Evolutionary conservation across 2,113 vertebrate genomes (phyloP).

Genomic region (Catharus minimus): DNA sequence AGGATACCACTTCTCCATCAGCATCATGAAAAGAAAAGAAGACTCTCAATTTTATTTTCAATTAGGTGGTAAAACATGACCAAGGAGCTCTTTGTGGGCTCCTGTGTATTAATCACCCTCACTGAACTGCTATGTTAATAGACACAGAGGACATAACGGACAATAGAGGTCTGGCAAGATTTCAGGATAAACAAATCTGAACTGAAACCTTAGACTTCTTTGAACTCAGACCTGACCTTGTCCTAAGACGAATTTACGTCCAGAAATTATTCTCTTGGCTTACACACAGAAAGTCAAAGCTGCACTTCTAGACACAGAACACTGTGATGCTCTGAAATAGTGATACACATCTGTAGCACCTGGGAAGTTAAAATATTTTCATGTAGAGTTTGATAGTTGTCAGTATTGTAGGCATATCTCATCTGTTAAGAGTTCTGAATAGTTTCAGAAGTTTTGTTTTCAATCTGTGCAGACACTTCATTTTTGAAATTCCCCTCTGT

Average conservation of each 20-base stretch:
- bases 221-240: slow-evolving; percentile 20
- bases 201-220: slow-evolving; percentile 10
- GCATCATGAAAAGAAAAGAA: neutral
- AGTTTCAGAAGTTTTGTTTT: slow-evolving; percentile 27
- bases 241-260: neutral
- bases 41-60: neutral
- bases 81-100: neutral
- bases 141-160: neutral
- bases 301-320: neutral
- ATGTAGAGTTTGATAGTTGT: neutral
- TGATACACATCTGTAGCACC: neutral
- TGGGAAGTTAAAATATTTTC: slow-evolving; percentile 5
- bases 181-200: slow-evolving; percentile 26
- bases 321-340: neutral
- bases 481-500: slow-evolving; percentile 25
- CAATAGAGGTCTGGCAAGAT: slow-evolving; percentile 1
- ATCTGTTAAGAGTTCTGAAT: neutral
- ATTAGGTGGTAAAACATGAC: slow-evolving; percentile 11
- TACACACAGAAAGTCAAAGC: neutral
- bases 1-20: slow-evolving; percentile 6
- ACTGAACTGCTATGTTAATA: neutral
- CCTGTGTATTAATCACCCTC: slow-evolving; percentile 3
- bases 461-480: neutral
- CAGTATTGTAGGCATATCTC: neutral
- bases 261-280: neutral